Percentiles rank a stretch among this genome's conserved stretches.
phyloP scores from a whole-genome alignment of 2,797 vertebrate genomes.

The Melanogrammus aeglefinus region DNA sequence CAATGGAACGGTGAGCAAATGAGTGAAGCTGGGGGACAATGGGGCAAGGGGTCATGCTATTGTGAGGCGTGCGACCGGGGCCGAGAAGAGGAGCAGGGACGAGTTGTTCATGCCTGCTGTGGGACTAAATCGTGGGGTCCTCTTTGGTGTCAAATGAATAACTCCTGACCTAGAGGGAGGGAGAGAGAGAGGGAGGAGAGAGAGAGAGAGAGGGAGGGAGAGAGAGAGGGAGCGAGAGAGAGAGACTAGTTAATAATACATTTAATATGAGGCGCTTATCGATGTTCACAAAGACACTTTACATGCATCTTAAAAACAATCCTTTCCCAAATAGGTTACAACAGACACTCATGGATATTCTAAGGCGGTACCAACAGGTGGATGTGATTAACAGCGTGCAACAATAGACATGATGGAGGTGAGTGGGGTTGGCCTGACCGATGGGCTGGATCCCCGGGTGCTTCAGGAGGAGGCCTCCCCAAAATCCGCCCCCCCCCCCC shows the following conservation, averaged over 20 bases:
- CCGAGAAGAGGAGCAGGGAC: conserved; percentile 41
- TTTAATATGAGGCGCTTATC: no score
- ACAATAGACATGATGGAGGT: no score
- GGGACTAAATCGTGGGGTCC: conserved; percentile 66
- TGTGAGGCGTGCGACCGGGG: conserved; percentile 51
- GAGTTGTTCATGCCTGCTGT: conserved; percentile 49
- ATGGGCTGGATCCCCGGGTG: background rate
- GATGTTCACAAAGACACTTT: no score
- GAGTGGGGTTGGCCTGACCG: no score
- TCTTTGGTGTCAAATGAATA: conserved; percentile 64
- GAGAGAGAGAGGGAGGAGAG: no score
- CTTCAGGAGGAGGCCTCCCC: no score
- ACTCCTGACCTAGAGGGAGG: conserved; percentile 65
- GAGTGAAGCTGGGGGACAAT: conserved; percentile 33
- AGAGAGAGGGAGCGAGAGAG: conserved; percentile 13
- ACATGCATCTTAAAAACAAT: no score
- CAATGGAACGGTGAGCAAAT: conserved; percentile 34
- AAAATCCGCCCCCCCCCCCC: no score
- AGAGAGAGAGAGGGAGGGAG: background rate
- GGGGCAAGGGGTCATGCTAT: conserved; percentile 44
- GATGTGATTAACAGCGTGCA: background rate
- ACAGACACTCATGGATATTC: no score
- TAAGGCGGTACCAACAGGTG: background rate
- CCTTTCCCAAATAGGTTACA: no score
- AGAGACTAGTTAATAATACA: no score